phyloP scores from a whole-genome alignment of 2,113 vertebrate species.

The Neodon shergylaensis region DNA sequence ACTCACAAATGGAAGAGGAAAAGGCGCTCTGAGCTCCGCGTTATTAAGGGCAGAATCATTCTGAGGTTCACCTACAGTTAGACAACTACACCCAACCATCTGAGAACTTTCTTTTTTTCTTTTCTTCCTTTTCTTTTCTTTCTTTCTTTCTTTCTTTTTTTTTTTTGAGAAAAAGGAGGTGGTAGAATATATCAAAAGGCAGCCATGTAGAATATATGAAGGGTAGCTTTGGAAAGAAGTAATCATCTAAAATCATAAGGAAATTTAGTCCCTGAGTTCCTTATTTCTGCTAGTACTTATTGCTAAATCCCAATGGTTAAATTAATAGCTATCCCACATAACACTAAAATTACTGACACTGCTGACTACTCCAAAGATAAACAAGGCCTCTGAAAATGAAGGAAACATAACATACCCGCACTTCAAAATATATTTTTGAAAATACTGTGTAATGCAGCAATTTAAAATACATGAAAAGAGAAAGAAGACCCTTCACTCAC shows the following conservation, averaged over 20 bases:
- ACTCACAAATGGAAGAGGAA: not conserved
- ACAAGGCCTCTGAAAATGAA: not conserved
- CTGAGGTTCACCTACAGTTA: not conserved
- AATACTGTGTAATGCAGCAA: not conserved
- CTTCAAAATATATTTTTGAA: not conserved
- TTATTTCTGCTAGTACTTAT: conserved; percentile 28
- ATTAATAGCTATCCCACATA: not conserved
- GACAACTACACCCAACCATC: not conserved
- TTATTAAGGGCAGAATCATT: too few relatives aligned
- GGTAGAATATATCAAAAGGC: not conserved
- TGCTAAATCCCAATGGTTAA: conserved; percentile 17
- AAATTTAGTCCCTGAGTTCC: conserved; percentile 36
- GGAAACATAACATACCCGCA: not conserved
- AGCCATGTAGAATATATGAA: not conserved
- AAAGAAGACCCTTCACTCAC: not conserved
- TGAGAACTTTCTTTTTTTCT: not conserved
- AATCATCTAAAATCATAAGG: conserved; percentile 33
- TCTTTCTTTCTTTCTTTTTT: not conserved
- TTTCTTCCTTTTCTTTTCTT: not conserved
- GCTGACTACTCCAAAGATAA: not conserved
- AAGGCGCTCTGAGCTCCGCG: not conserved
- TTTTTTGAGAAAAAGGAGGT: not conserved
- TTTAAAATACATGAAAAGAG: not conserved
- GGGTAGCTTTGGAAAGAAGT: not conserved
- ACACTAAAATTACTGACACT: conserved; percentile 6